Evolutionary conservation across 2,888 invertebrate genomes (phyloP).

Genomic region (Melanostoma mellinum): DNA sequence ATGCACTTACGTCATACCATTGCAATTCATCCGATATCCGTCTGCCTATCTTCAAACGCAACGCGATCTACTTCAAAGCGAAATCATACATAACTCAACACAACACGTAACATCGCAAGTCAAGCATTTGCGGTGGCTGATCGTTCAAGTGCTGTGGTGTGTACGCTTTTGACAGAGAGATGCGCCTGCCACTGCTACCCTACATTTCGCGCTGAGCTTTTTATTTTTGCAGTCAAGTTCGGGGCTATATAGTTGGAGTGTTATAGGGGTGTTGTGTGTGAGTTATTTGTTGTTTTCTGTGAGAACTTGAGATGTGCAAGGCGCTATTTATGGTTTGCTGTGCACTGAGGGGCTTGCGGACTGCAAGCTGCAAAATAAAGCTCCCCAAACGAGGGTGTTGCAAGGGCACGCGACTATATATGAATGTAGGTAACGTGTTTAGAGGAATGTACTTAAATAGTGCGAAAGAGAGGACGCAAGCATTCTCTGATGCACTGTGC

Average conservation of each 20-base stretch:
- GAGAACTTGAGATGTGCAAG: slow-evolving; percentile 24
- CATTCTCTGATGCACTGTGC: background rate
- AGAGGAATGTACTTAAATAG: slow-evolving; percentile 38
- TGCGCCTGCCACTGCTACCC: slow-evolving; percentile 56
- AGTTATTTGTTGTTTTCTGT: slow-evolving; percentile 12
- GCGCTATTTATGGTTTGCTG: slow-evolving; percentile 20
- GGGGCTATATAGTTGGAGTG: slow-evolving; percentile 46
- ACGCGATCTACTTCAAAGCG: slow-evolving; percentile 64
- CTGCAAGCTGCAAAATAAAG: slow-evolving; percentile 22
- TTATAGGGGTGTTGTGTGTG: background rate
- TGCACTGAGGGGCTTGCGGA: slow-evolving; percentile 2
- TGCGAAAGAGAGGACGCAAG: background rate
- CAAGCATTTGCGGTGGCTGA: slow-evolving; percentile 41
- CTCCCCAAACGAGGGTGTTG: slow-evolving; percentile 56
- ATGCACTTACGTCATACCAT: slow-evolving; percentile 21
- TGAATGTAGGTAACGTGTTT: slow-evolving; percentile 16
- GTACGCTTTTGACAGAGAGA: slow-evolving; percentile 15
- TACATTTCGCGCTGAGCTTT: slow-evolving; percentile 54
- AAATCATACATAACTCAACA: slow-evolving; percentile 38
- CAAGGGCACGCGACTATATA: slow-evolving; percentile 53
- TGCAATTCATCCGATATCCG: slow-evolving; percentile 40
- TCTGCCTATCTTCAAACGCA: slow-evolving; percentile 58
- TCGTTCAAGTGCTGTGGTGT: slow-evolving; percentile 34
- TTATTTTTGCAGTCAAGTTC: slow-evolving; percentile 39
- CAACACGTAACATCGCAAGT: slow-evolving; percentile 44